These are phyloP conservation scores for Sebastes cheni DNA, from an alignment of 2,797 vertebrate genomes.

Conservation along the genomic window DNA sequence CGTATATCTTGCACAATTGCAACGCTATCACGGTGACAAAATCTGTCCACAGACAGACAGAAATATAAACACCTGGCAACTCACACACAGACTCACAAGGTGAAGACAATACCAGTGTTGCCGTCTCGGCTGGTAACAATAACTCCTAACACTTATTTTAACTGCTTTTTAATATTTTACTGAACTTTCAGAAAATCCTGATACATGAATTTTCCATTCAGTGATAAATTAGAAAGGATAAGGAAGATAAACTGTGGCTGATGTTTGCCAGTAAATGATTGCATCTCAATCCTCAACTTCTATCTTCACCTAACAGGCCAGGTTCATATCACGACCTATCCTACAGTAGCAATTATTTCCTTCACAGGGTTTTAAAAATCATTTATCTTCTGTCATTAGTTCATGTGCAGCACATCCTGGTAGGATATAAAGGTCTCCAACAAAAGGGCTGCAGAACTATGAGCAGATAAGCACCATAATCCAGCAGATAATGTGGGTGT, in stretches of 20 bases:
- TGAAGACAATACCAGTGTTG: no score
- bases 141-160: no score
- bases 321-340: neutral
- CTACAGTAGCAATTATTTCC: neutral
- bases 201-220: no score
- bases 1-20: no score
- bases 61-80: no score
- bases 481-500: conserved; percentile 14
- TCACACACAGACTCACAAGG: no score
- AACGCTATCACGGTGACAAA: no score
- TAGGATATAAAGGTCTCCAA: conserved; percentile 8
- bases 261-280: neutral
- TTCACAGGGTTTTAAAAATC: neutral
- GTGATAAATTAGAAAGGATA: neutral
- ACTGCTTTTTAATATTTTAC: no score
- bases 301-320: neutral
- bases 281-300: neutral
- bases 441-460: conserved; percentile 1
- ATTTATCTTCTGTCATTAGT: neutral
- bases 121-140: no score
- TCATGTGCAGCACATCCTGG: neutral
- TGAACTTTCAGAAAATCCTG: no score
- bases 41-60: no score
- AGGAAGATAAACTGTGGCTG: neutral
- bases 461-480: conserved; percentile 43